Base-by-base conservation (phyloP, 1,140 invertebrate species). In the Colletes gigas region DNA sequence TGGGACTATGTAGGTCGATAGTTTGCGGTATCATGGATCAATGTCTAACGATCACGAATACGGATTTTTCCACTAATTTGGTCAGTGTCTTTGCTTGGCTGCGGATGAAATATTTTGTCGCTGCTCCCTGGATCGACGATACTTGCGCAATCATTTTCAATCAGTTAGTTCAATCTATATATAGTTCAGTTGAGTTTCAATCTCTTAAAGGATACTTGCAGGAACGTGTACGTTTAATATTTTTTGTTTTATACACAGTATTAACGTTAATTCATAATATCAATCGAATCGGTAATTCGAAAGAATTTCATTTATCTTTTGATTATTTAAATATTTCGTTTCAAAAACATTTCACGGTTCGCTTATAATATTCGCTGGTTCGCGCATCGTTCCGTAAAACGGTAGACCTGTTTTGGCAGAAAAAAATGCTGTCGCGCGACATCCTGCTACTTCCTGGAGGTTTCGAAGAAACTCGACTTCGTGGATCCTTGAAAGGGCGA, bases 391-490 rank as follows among this genome's bases (percentile, higher is more conserved):
- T 62, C 10, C 14, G 10, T 5, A 8, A 39, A 3, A 14, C 14
- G 0, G 3, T 4, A 3, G 57, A 15, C 15, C 9, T 1, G 1
- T 21, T 50, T 47, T 2, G n/a, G n/a, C 19, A 55, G 62, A 65
- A 66, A 71, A 72, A 54, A 78, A 72, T 78, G 47, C 50, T 3
- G 57, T 63, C 21, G 17, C 8, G n/a, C 39, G 47, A 55, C n/a
- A 50, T 57, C 52, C 44, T 3, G 50, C 15, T 62, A 69, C 65
- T 76, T 81, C 78, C 78, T 76, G 65, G 65, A 62, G 71, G n/a
- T 54, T 76, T 77, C 66, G 67, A 8, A 39, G 80, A 47, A 82
- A 78, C 74, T 55, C 57, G 30, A 55, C 57, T 47, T 41, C 19
- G 10, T 15, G 14, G 39, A 57, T 66, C 74, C 74, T 63, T 57